Conservation (phyloP, 2,888 invertebrate species). For the Trachelus tabidus region DNA sequence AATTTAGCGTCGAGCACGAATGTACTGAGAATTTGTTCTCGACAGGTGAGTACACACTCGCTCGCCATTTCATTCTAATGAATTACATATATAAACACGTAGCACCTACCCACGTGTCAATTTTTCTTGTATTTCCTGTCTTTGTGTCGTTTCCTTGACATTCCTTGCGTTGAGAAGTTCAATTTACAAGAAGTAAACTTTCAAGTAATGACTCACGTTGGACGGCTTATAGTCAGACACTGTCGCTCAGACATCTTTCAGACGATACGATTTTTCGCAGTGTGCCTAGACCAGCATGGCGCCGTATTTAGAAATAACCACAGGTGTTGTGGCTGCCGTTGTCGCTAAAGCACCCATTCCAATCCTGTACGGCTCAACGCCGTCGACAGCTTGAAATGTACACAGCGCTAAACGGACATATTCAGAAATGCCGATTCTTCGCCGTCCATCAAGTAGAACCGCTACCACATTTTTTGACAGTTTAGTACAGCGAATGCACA, state of each 20-base stretch:
- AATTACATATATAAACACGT: not conserved
- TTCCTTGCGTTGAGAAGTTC: not conserved
- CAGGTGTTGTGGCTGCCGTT: too few relatives aligned
- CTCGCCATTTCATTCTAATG: not conserved
- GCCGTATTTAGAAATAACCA: too few relatives aligned
- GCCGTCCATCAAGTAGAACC: too few relatives aligned
- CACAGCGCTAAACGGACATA: too few relatives aligned
- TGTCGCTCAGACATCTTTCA: not conserved
- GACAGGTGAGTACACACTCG: not conserved
- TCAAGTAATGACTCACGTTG: not conserved
- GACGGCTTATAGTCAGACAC: not conserved
- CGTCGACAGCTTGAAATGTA: too few relatives aligned
- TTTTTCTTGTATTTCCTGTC: not conserved
- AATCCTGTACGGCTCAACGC: too few relatives aligned
- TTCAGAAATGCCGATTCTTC: too few relatives aligned
- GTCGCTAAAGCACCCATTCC: too few relatives aligned
- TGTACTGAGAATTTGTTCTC: not conserved
- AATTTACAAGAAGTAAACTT: not conserved
- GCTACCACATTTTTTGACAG: too few relatives aligned
- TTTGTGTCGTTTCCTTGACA: not conserved
- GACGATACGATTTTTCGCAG: too few relatives aligned
- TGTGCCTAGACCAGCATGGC: too few relatives aligned
- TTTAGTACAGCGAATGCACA: too few relatives aligned
- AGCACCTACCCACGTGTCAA: not conserved
- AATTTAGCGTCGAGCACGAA: not conserved